Evolutionary conservation across 2,113 vertebrate species (phyloP).

Genomic region (Forbesichthys agassizii): DNA sequence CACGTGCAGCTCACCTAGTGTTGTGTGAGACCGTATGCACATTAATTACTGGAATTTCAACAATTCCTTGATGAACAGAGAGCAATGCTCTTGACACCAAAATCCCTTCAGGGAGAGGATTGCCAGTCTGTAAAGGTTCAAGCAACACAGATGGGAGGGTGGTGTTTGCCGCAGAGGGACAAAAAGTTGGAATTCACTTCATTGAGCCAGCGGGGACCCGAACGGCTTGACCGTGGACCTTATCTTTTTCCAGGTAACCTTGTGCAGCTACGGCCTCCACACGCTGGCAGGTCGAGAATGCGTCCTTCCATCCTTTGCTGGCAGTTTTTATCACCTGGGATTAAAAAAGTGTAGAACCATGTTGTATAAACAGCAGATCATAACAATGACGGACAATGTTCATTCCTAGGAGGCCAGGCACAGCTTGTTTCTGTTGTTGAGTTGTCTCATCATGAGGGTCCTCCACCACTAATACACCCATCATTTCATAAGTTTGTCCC

Average conservation of each 20-base stretch:
- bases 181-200: background rate
- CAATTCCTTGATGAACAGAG: background rate
- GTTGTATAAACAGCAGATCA: background rate
- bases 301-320: background rate
- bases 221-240: background rate
- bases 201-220: background rate
- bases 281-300: background rate
- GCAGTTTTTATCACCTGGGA: background rate
- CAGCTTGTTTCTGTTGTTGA: background rate
- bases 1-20: background rate
- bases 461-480: too few species aligned
- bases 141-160: background rate
- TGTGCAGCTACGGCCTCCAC: background rate
- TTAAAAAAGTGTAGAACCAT: background rate
- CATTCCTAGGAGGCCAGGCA: constrained; percentile 14
- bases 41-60: background rate
- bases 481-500: too few species aligned
- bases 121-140: background rate
- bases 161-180: background rate
- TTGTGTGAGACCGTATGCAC: background rate
- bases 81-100: background rate
- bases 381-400: constrained; percentile 13
- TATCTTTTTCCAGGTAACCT: background rate
- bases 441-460: too few species aligned
- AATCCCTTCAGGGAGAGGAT: background rate